Base-by-base conservation (phyloP, 2,888 invertebrate species). In the Drosophila mimetica region DNA sequence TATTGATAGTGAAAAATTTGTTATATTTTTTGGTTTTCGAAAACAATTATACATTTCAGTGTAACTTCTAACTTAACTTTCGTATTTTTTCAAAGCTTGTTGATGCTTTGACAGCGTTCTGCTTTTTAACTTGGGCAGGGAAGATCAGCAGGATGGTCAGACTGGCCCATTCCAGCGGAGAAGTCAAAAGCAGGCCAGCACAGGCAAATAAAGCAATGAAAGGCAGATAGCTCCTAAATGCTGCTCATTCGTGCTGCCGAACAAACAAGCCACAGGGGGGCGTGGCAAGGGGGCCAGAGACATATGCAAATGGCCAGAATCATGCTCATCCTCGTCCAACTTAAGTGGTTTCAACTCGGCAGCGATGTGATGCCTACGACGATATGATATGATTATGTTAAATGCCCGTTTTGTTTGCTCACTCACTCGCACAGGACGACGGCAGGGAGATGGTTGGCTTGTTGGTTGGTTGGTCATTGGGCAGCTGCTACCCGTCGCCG, bases 361-460 rank as follows among this genome's bases (percentile, higher is more conserved):
- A 60, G 79, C 80, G 84, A 87, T 85, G 77, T 86, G 84, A 84
- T 84, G 89, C 82, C 76, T 79, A 83, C 88, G 47, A 71, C 75
- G 88, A 84, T 84, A 89, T 84, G 85, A 86, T 86, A 86, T 86
- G 85, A 86, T 89, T 86, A 86, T 88, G 89, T 85, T 88, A 88
- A 85, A 85, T 86, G 89, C 80, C 83, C 86, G 86, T 89, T 83
- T 85, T 89, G 83, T 89, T 84, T 88, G 74, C 84, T 66, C 73
- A 58, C 74, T 67, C 69, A 51, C 65, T 48, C 66, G 42, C 60
- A 55, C 75, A 61, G 52, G 57, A 55, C n/a, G 28, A 63, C 41
- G 74, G 50, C 79, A 76, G 73, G 52, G 74, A 50, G 86, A 14
- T 22, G 22, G 20, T 4, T 25, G 25, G 44, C 5, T 44, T 25